phyloP scores from a whole-genome alignment of 2,113 vertebrate genomes.

The Macheiramphus alcinus region DNA sequence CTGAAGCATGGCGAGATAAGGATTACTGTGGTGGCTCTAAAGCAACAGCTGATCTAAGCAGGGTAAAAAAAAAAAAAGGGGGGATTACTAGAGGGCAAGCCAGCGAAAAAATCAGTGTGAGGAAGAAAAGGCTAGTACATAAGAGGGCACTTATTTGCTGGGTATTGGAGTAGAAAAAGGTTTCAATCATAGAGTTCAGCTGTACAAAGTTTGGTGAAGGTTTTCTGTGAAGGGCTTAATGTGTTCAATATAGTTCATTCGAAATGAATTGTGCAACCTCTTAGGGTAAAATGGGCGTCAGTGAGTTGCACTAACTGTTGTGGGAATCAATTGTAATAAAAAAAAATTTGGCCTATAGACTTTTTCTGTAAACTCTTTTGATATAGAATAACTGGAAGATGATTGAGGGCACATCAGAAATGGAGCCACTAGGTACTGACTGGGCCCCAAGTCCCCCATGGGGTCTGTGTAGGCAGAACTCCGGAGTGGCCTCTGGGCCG shows the following conservation, averaged over 20 bases:
- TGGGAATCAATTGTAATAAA: background rate
- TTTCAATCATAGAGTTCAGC: background rate
- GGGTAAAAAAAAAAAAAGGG: background rate
- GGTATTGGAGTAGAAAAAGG: background rate
- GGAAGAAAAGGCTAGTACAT: background rate
- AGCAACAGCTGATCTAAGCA: slow-evolving; percentile 15
- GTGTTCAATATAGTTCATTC: background rate
- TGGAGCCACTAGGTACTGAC: background rate
- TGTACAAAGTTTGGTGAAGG: background rate
- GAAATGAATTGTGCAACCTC: background rate
- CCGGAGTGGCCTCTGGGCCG: background rate
- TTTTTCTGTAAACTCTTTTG: background rate
- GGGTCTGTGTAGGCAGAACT: background rate
- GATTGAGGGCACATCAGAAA: background rate
- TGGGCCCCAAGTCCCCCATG: accelerated
- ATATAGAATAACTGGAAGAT: background rate
- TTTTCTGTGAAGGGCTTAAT: background rate
- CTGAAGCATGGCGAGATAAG: accelerated
- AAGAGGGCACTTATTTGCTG: background rate
- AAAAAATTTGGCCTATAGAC: background rate
- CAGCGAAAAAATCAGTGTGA: background rate
- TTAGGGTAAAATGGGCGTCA: background rate
- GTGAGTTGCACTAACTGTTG: background rate
- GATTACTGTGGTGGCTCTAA: background rate
- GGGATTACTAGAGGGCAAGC: background rate